A percentile compares a stretch with the other conserved stretches of the same genome.
Evolutionary conservation across 1,140 invertebrate species (phyloP).

Genomic region (Tetragonula clypearis): DNA sequence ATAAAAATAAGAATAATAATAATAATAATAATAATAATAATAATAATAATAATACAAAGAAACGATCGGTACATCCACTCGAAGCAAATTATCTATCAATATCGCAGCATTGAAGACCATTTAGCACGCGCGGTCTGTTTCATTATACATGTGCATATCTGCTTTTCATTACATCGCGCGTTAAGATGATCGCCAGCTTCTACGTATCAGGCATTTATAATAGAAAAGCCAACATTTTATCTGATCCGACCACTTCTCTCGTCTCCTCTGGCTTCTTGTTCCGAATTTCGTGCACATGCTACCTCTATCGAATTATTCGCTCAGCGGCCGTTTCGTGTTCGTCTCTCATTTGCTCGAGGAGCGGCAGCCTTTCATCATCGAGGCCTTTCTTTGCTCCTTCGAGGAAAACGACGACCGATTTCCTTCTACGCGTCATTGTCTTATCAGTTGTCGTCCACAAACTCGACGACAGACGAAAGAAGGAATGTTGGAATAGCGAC

Average conservation of each 20-base stretch:
- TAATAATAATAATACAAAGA: no score
- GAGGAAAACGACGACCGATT: neutral
- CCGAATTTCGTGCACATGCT: neutral
- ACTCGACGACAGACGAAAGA: constrained; percentile 57
- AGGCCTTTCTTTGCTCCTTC: neutral
- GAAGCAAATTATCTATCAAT: neutral
- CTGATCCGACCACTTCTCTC: constrained; percentile 2
- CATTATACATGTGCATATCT: no score
- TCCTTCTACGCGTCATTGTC: neutral
- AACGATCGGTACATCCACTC: neutral
- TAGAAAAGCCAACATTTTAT: constrained; percentile 16
- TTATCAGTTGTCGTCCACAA: constrained; percentile 36
- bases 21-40: no score
- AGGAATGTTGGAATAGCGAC: constrained; percentile 65
- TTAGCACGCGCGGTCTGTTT: neutral
- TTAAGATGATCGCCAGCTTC: constrained; percentile 79
- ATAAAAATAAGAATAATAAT: no score
- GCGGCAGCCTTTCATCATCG: neutral
- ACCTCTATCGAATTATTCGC: neutral
- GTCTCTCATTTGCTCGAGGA: no score
- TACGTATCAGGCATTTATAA: constrained; percentile 69
- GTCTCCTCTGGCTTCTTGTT: neutral
- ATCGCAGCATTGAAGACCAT: no score
- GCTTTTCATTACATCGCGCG: constrained; percentile 16
- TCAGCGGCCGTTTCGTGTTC: neutral